A percentile compares a stretch with the other conserved stretches of the same genome.
Conservation (phyloP, 2,888 invertebrate species). For the Heliconius ethilla region DNA sequence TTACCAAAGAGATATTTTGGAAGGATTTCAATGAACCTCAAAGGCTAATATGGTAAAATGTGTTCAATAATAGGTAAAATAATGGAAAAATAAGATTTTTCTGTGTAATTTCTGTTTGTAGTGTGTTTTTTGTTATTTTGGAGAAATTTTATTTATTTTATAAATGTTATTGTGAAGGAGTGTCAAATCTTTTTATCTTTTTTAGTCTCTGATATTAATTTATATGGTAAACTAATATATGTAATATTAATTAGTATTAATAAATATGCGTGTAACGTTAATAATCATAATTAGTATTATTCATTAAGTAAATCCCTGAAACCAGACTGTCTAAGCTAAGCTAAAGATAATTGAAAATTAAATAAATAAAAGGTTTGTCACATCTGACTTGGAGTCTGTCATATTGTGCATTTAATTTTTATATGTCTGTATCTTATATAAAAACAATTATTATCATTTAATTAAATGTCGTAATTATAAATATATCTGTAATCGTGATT, state of each 20-base stretch:
- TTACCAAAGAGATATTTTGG: slow-evolving; percentile 91
- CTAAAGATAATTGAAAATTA: no score
- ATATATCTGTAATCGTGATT: not conserved
- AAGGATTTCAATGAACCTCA: slow-evolving; percentile 86
- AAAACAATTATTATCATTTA: not conserved
- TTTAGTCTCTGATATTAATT: not conserved
- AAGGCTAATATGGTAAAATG: slow-evolving; percentile 91
- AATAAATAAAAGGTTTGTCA: not conserved
- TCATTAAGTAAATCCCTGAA: no score
- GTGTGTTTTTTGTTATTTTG: not conserved
- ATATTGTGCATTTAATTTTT: not conserved
- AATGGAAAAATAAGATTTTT: not conserved
- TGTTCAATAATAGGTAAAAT: not conserved
- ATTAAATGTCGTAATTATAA: not conserved
- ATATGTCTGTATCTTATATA: not conserved
- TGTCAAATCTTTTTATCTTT: not conserved
- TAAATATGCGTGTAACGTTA: not conserved
- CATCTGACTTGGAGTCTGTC: not conserved
- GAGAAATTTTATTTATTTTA: not conserved
- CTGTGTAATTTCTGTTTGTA: not conserved
- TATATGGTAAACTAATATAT: not conserved
- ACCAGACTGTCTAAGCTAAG: no score
- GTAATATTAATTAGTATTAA: not conserved
- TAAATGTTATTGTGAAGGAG: not conserved
- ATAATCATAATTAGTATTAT: not conserved